Percentiles rank a stretch among this genome's conserved stretches.
These are phyloP conservation scores for Acrocephalus arundinaceus DNA, from an alignment of 2,113 vertebrate species.

Conservation along the genomic window DNA sequence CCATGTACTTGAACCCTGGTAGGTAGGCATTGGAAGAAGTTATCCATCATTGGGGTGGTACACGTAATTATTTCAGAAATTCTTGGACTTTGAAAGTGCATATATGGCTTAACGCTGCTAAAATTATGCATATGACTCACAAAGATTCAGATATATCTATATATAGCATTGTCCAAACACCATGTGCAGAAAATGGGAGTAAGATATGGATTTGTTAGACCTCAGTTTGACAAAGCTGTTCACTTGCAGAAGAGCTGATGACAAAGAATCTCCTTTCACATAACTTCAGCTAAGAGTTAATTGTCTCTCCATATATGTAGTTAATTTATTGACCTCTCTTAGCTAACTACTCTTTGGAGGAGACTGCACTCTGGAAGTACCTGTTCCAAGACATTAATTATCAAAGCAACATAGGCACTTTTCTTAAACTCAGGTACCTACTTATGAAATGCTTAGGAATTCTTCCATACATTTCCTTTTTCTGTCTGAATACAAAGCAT, in stretches of 20 bases:
- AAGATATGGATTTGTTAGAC: not conserved
- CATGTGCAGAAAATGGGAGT: accelerated
- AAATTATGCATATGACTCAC: not conserved
- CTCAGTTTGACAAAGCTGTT: not conserved
- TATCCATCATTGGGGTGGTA: not conserved
- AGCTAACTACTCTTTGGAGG: not conserved
- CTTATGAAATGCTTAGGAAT: not conserved
- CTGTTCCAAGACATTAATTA: not conserved
- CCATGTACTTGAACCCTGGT: not conserved
- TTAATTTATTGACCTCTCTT: not conserved
- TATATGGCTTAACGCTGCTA: not conserved
- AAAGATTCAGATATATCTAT: not conserved
- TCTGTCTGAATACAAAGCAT: not conserved
- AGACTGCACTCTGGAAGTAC: not conserved
- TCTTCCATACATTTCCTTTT: not conserved
- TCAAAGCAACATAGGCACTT: not conserved
- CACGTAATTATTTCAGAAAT: not conserved
- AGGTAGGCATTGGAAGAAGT: not conserved
- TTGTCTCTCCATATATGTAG: not conserved
- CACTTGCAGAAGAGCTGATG: not conserved
- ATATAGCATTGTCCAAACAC: not conserved
- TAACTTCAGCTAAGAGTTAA: not conserved
- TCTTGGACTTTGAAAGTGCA: not conserved
- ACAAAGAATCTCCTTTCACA: not conserved
- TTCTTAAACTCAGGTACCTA: not conserved